Evolutionary conservation across 2,888 invertebrate species (phyloP), one percentile per base, ranked within the genome.

Genomic region (Yponomeuta cagnagella): DNA sequence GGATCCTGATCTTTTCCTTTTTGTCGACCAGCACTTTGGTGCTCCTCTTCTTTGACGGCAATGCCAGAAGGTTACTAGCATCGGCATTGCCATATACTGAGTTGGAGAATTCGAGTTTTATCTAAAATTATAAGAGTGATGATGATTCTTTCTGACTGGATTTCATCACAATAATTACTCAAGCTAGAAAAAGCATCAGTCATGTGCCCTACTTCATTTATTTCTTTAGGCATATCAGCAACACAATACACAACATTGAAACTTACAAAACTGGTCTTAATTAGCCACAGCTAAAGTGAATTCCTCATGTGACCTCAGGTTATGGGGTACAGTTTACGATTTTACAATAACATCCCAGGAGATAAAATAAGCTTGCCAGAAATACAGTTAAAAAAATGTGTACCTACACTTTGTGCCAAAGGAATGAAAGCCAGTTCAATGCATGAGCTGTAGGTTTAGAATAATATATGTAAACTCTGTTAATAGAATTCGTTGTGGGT

Each of bases 21-120:
- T 93, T 93, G 15, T 94, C 93, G 9, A 90, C 85, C 76, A 95
- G 93, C 71, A 94, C 88, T 86, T 95, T 96, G 0, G 96, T 96
- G 76, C 95, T 94, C 48, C 97, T 93, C 81, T 98, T 98, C 75
- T 95, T 93, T 0, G 96, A 96, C 0, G 98, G 98, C 73, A 98
- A 85, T 5, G 95, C 97, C 76, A 98, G 83, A 0, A 95, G 92
- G 87, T 98, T 98, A 73, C 95, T 95, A 12, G 94, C 93, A 63
- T 90, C 88, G 81, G 97, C 96, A 23, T 93, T 92, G 0, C 90
- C 90, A 88, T 93, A 90, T 74, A 94, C 94, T 73, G 87, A 84
- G n/a, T 85, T 82, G 69, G 91, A 82, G 70, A 95, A 90, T 73
- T 96, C 95, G 71, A 97, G 80, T 85, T 94, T 85, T 68, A 97